Base-by-base conservation (phyloP, 2,113 vertebrate species). In the Arenaria interpres region DNA sequence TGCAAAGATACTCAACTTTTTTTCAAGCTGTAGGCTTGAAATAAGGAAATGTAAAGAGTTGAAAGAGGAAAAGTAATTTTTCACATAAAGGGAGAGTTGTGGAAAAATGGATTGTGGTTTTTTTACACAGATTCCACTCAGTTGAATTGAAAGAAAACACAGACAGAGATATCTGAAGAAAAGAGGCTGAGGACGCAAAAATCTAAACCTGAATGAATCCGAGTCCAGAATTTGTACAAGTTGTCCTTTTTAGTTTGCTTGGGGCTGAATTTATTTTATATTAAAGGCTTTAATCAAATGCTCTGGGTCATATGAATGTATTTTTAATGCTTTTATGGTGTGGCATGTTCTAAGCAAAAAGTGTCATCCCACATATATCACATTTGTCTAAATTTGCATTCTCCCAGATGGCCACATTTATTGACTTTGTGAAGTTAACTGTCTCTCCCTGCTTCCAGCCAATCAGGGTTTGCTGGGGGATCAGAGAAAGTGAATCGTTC, bases 341-440 rank as follows among this genome's bases (percentile, higher is more conserved):
- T 97, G 85, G 93, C 85, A 91, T 93, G 79, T 53, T 80, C 91
- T 89, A 89, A 95, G 90, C 91, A 94, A 93, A 95, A 95, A 86
- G 57, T 90, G 48, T 90, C 92, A 81, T 92, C 82, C 82, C 72
- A 93, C 77, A 95, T 88, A 89, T 59, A 62, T 92, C 95, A 95
- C 93, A 90, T 95, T 91, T 74, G 93, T 97, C 88, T 95, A 91
- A 91, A 88, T 91, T 92, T 79, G 73, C 73, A 46, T 88, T 90
- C 89, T 88, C 85, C 89, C 90, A 88, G 86, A 93, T 90, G 77
- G 53, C 74, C 74, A 84, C 85, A 94, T 91, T 96, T 90, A 83
- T 95, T 88, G 41, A 89, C 89, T 89, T 93, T 72, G 79, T 75
- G 59, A 93, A 93, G 90, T 88, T 94, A 67, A 51, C 78, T 69